A percentile compares a stretch with the other conserved stretches of the same genome.
Evolutionary conservation across 2,797 vertebrate genomes (phyloP).

Genomic region (Sylvilagus floridanus): DNA sequence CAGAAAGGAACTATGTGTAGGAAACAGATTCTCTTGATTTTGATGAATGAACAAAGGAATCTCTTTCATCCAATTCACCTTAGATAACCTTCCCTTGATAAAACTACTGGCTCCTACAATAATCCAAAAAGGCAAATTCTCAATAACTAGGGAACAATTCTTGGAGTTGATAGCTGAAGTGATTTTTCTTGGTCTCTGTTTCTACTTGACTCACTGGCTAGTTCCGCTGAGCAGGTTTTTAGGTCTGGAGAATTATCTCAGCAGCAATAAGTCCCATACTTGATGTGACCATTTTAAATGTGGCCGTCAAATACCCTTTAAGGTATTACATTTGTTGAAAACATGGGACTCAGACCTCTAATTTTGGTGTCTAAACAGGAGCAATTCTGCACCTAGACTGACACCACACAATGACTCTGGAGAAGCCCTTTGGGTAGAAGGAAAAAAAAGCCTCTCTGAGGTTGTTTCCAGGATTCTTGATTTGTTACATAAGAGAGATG

Average conservation of each 20-base stretch:
- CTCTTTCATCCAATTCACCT: conserved; percentile 45
- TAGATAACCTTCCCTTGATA: conserved; percentile 39
- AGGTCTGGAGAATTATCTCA: background rate
- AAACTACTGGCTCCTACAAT: conserved; percentile 43
- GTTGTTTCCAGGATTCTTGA: background rate
- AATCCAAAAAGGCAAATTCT: conserved; percentile 14
- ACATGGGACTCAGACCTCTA: background rate
- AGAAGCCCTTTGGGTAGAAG: background rate
- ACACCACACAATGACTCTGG: background rate
- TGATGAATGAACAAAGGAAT: conserved; percentile 69
- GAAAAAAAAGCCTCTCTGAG: background rate
- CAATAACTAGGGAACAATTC: conserved; percentile 4
- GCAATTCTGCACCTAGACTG: background rate
- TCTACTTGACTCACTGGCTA: background rate
- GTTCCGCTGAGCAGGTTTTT: background rate
- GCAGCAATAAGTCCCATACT: background rate
- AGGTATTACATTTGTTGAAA: conserved; percentile 7
- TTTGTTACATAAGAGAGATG: background rate
- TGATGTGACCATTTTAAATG: background rate
- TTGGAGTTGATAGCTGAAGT: conserved; percentile 49
- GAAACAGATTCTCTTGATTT: conserved; percentile 64
- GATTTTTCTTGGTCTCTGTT: conserved; percentile 21
- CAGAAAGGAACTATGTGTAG: conserved; percentile 61
- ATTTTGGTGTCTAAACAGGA: conserved; percentile 11
- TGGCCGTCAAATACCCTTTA: background rate